Evolutionary conservation across 1,140 invertebrate genomes (phyloP).

Genomic region (Drosophila fuyamai): DNA sequence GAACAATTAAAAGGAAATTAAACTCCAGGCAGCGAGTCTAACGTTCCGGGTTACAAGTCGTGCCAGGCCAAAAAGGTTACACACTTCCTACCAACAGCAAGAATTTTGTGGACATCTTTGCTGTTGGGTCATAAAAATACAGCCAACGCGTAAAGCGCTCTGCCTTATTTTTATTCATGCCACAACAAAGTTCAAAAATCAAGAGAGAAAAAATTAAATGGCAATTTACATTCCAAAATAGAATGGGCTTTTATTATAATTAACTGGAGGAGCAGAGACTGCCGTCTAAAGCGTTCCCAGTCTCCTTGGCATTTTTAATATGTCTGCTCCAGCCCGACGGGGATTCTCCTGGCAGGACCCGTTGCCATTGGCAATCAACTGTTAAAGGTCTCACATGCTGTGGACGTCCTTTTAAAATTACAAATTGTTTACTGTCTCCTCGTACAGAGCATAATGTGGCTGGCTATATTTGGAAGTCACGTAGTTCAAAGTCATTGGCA

Average conservation of each 20-base stretch:
- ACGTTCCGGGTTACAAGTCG: conserved; percentile 21
- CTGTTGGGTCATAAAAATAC: conserved; percentile 60
- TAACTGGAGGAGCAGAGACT: conserved; percentile 48
- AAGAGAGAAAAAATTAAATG: conserved; percentile 65
- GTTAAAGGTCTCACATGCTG: conserved; percentile 28
- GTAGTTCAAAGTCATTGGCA: conserved; percentile 7
- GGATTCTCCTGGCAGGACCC: conserved; percentile 7
- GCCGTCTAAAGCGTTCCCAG: conserved; percentile 18
- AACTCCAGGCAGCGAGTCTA: conserved; percentile 25
- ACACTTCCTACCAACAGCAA: conserved; percentile 16
- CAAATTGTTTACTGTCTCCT: conserved; percentile 33
- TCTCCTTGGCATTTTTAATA: conserved; percentile 46
- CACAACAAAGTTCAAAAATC: conserved; percentile 68
- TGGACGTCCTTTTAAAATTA: conserved; percentile 28
- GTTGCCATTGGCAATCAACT: conserved; percentile 47
- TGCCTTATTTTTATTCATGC: conserved; percentile 35
- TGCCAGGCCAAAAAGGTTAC: conserved; percentile 35
- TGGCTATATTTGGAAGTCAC: conserved; percentile 1
- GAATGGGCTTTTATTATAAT: conserved; percentile 76
- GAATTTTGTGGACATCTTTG: conserved; percentile 3
- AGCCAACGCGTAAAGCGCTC: conserved; percentile 24
- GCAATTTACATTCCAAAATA: conserved; percentile 78
- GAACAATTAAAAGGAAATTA: conserved; percentile 57
- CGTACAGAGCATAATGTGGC: background rate
- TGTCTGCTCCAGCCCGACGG: conserved; percentile 18